These are phyloP conservation scores for Brachycybe producta DNA, from an alignment of 2,888 invertebrate genomes.

Conservation along the genomic window DNA sequence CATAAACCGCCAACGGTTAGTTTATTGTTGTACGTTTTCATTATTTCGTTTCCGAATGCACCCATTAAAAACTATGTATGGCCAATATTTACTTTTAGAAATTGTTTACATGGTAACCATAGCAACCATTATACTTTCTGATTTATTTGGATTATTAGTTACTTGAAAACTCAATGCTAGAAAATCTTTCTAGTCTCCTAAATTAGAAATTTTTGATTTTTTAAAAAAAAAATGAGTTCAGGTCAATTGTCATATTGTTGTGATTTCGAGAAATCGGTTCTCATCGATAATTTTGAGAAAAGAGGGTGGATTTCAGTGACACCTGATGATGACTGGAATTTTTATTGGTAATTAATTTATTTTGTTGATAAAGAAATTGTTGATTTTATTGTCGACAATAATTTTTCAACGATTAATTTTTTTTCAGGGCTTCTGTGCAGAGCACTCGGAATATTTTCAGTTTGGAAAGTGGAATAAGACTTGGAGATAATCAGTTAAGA, in stretches of 20 bases:
- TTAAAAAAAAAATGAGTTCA: constrained; percentile 28
- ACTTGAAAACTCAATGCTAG: too few relatives aligned
- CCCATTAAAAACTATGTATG: too few relatives aligned
- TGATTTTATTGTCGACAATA: too few relatives aligned
- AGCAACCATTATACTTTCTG: neutral
- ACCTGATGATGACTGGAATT: constrained; percentile 88
- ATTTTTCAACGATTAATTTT: too few relatives aligned
- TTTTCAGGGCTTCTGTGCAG: constrained; percentile 62
- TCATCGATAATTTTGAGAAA: constrained; percentile 81
- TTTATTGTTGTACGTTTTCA: too few relatives aligned
- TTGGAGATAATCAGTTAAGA: constrained; percentile 72
- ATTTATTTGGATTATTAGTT: too few relatives aligned
- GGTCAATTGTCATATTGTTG: constrained; percentile 53
- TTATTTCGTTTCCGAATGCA: too few relatives aligned
- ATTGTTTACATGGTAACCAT: neutral
- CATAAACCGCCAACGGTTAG: too few relatives aligned
- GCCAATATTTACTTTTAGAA: neutral
- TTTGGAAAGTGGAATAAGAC: constrained; percentile 77
- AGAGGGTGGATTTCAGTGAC: constrained; percentile 78
- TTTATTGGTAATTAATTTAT: constrained; percentile 57
- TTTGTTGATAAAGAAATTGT: neutral
- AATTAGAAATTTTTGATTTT: too few relatives aligned
- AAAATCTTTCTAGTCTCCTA: too few relatives aligned
- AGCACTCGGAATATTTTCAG: constrained; percentile 81
- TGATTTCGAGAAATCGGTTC: constrained; percentile 86